These are phyloP conservation scores for Leptobrachium leishanense DNA, from an alignment of 2,113 vertebrate genomes.

Conservation along the genomic window DNA sequence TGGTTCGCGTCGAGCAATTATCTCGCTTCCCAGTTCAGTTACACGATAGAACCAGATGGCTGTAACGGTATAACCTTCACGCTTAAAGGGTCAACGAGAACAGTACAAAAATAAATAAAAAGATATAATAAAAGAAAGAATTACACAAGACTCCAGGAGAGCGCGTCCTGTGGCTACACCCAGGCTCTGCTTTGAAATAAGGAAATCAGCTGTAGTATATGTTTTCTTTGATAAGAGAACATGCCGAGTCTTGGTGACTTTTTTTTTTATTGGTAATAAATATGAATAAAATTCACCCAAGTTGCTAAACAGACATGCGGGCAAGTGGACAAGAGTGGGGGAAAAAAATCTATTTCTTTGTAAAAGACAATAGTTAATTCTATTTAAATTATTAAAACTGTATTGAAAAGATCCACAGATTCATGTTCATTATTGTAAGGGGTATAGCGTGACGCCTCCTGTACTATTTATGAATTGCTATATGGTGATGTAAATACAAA, in stretches of 20 bases:
- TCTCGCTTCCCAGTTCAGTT: neutral
- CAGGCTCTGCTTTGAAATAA: constrained; percentile 22
- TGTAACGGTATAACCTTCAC: constrained; percentile 6
- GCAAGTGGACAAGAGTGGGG: too few species aligned
- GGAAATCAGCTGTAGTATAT: constrained; percentile 11
- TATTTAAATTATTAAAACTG: too few species aligned
- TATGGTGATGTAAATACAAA: too few species aligned
- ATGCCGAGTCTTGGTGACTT: constrained; percentile 15
- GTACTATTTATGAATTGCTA: too few species aligned
- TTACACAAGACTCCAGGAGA: constrained; percentile 17
- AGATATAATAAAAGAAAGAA: too few species aligned
- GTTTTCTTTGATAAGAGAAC: constrained; percentile 30
- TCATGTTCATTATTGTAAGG: too few species aligned
- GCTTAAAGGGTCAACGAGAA: constrained; percentile 27
- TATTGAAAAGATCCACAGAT: too few species aligned
- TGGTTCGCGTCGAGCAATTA: constrained; percentile 18
- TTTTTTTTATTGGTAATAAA: neutral
- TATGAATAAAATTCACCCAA: neutral
- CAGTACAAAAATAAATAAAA: constrained; percentile 10
- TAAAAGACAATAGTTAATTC: too few species aligned
- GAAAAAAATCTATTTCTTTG: too few species aligned
- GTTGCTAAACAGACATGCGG: too few species aligned
- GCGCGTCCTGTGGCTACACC: constrained; percentile 16
- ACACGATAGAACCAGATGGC: constrained; percentile 7
- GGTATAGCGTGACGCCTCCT: too few species aligned